A percentile compares a stretch with the other conserved stretches of the same genome.
Conservation (phyloP, 2,797 vertebrate species). For the Agapornis canus region DNA sequence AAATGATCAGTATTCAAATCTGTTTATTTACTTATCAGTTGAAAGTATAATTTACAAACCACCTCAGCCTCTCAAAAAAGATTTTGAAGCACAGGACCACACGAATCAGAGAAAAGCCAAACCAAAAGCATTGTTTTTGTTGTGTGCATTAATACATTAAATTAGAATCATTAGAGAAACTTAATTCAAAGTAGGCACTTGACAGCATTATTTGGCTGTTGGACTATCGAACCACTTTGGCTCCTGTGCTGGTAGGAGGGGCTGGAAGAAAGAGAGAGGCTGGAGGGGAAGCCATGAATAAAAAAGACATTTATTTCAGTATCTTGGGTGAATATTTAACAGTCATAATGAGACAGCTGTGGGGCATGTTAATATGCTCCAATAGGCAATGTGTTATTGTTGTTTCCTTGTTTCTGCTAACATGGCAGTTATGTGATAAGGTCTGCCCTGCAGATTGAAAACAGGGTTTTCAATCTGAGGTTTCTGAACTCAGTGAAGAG, state of each 20-base stretch:
- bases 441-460: not conserved
- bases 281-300: not conserved
- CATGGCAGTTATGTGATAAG: not conserved
- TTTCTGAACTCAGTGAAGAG: not conserved
- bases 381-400: not conserved
- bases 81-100: not conserved
- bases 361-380: not conserved
- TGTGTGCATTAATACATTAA: not conserved
- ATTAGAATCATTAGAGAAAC: not conserved
- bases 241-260: not conserved
- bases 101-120: not conserved
- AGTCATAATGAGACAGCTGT: constrained; percentile 5
- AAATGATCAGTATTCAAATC: not conserved
- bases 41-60: not conserved
- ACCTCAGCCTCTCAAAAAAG: not conserved
- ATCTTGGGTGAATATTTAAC: constrained; percentile 25
- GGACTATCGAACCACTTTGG: not conserved
- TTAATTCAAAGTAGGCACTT: constrained; percentile 3
- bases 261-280: not conserved
- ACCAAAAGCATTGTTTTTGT: not conserved
- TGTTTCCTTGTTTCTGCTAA: not conserved
- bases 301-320: not conserved
- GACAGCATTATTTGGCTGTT: not conserved
- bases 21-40: not conserved
- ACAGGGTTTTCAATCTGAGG: no score